These are phyloP conservation scores for Chrysotoxum bicinctum DNA, from an alignment of 2,888 invertebrate species.

Conservation along the genomic window DNA sequence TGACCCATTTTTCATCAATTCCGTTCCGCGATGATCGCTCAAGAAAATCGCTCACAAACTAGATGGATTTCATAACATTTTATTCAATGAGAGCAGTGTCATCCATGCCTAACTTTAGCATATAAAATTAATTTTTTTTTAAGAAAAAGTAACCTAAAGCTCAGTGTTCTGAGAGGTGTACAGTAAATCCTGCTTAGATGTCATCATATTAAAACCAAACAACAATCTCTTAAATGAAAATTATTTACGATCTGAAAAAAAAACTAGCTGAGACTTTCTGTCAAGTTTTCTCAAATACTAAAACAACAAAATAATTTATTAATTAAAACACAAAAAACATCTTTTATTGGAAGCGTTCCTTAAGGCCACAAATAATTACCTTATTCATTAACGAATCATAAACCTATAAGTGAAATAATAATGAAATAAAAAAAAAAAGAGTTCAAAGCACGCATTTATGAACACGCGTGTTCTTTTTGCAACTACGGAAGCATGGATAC, in stretches of 20 bases:
- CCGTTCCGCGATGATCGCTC: no score
- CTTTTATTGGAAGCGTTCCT: not conserved
- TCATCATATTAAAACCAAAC: not conserved
- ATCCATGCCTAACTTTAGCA: no score
- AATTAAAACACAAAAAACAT: conserved; percentile 20
- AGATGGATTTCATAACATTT: no score
- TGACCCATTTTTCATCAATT: no score
- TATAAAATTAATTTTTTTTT: no score
- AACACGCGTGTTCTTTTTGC: conserved; percentile 14
- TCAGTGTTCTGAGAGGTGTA: no score
- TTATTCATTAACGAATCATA: conserved; percentile 53
- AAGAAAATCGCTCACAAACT: no score
- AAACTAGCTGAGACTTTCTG: not conserved
- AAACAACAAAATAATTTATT: conserved; percentile 14
- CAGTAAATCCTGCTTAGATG: not conserved
- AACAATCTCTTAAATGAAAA: not conserved
- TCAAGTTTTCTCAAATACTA: not conserved
- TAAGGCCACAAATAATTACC: conserved; percentile 52
- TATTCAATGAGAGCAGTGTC: no score
- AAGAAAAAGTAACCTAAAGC: no score
- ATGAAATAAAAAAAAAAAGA: not conserved
- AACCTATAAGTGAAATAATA: conserved; percentile 39
- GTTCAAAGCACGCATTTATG: conserved; percentile 3
- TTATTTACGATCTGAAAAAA: not conserved
- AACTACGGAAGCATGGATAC: conserved; percentile 8